Conservation (phyloP, 1,140 invertebrate species). For the Drosophila athabasca region DNA sequence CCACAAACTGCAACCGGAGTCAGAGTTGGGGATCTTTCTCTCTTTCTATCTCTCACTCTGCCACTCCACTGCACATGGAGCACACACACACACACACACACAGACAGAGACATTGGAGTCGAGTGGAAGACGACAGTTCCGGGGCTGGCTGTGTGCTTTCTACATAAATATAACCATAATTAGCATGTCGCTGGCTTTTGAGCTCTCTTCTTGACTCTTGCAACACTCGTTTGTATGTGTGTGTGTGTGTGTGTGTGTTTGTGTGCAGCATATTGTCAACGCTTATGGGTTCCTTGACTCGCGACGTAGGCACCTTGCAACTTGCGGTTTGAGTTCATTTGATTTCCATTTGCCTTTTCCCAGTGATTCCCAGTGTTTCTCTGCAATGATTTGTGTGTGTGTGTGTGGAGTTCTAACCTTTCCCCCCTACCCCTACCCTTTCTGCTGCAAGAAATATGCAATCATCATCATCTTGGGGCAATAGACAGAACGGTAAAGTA, state of each 20-base stretch:
- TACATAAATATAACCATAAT: slow-evolving; percentile 74
- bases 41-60: too few relatives aligned
- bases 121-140: slow-evolving; percentile 34
- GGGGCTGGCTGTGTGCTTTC: slow-evolving; percentile 36
- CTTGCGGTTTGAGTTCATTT: slow-evolving; percentile 62
- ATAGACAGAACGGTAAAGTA: too few relatives aligned
- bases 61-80: background rate
- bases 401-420: slow-evolving; percentile 24
- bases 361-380: slow-evolving; percentile 10
- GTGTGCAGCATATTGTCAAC: slow-evolving; percentile 57
- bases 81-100: slow-evolving; percentile 10
- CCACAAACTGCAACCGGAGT: slow-evolving; percentile 29
- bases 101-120: slow-evolving; percentile 4
- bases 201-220: slow-evolving; percentile 5
- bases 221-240: too few relatives aligned
- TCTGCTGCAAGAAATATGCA: slow-evolving; percentile 50
- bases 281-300: slow-evolving; percentile 76
- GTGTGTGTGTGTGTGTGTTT: too few relatives aligned
- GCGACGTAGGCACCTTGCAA: slow-evolving; percentile 27
- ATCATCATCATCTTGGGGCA: slow-evolving; percentile 33
- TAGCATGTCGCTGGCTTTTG: slow-evolving; percentile 62
- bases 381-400: background rate
- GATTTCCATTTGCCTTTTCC: slow-evolving; percentile 61
- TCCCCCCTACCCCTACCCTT: slow-evolving; percentile 24
- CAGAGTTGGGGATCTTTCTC: too few relatives aligned